A percentile compares a stretch with the other conserved stretches of the same genome.
Conservation (phyloP, 2,797 vertebrate species). For the Melanogrammus aeglefinus region DNA sequence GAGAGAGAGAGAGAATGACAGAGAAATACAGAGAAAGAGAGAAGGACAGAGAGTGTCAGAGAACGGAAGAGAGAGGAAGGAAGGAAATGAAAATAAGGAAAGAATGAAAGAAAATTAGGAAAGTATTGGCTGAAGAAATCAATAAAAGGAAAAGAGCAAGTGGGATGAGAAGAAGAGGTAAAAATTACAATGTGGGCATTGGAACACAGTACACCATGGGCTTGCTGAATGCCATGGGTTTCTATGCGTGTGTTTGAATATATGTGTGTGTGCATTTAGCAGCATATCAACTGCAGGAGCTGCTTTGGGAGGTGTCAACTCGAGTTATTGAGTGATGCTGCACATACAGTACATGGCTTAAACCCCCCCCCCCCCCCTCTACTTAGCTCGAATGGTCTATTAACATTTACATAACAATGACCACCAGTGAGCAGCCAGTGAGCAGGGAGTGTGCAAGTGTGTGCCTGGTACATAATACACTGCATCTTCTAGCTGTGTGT, state of each 20-base stretch:
- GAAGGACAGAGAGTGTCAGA: not conserved
- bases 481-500: conserved; percentile 1
- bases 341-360: conserved; percentile 26
- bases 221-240: not conserved
- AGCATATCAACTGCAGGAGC: conserved; percentile 20
- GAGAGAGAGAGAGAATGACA: not conserved
- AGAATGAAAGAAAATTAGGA: not conserved
- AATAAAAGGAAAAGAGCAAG: not conserved
- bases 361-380: conserved; percentile 20
- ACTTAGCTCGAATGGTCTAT: conserved; percentile 50
- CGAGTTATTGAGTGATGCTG: conserved; percentile 40
- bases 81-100: not conserved
- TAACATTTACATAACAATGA: conserved; percentile 71
- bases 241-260: conserved; percentile 9
- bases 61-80: not conserved
- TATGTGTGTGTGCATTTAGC: conserved; percentile 5
- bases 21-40: too few relatives aligned
- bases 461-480: not conserved
- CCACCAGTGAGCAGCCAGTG: conserved; percentile 26
- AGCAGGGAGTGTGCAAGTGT: conserved; percentile 12
- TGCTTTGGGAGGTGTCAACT: conserved; percentile 46
- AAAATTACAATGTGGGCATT: not conserved
- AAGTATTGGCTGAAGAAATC: not conserved
- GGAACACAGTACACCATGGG: not conserved
- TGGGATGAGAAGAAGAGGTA: not conserved